These are phyloP conservation scores for Ashinkailepas kermadecensis DNA, from an alignment of 2,888 invertebrate species.

Conservation along the genomic window DNA sequence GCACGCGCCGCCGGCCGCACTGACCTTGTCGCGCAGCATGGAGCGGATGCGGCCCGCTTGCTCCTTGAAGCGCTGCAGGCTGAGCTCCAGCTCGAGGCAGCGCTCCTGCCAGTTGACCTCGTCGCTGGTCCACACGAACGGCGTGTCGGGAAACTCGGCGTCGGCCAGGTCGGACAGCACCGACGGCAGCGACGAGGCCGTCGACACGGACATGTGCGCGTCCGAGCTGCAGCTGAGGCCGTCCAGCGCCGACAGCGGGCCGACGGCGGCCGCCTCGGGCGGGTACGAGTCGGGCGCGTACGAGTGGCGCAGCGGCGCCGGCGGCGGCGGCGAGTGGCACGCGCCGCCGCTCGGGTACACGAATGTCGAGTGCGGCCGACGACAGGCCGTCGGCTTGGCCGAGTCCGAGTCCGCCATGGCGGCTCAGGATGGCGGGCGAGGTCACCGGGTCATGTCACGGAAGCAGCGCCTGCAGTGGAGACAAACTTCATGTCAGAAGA, in stretches of 20 bases:
- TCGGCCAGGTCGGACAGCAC: constrained; percentile 33
- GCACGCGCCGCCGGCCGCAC: constrained; percentile 36
- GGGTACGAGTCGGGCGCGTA: constrained; percentile 32
- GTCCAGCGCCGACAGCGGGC: constrained; percentile 23
- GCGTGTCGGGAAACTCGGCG: constrained; percentile 26
- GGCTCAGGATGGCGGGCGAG: constrained; percentile 30
- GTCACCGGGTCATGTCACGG: constrained; percentile 18
- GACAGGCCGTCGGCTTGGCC: constrained; percentile 27
- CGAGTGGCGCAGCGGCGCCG: constrained; percentile 33
- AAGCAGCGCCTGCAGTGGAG: not conserved
- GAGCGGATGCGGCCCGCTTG: constrained; percentile 80
- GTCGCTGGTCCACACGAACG: constrained; percentile 30
- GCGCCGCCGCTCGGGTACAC: constrained; percentile 27
- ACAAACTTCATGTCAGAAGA: not conserved
- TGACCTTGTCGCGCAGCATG: constrained; percentile 83
- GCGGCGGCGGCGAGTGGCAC: constrained; percentile 32
- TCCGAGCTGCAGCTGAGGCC: constrained; percentile 29
- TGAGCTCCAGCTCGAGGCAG: constrained; percentile 74
- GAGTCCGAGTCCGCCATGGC: constrained; percentile 32
- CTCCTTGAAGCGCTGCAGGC: constrained; percentile 73
- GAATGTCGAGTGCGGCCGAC: constrained; percentile 26
- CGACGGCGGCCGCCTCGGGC: constrained; percentile 26
- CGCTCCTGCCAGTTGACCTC: constrained; percentile 77
- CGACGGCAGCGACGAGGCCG: constrained; percentile 33
- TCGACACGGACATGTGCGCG: constrained; percentile 31